These are phyloP conservation scores for Trachelipus rathkii DNA, from an alignment of 1,140 invertebrate genomes.

Conservation along the genomic window DNA sequence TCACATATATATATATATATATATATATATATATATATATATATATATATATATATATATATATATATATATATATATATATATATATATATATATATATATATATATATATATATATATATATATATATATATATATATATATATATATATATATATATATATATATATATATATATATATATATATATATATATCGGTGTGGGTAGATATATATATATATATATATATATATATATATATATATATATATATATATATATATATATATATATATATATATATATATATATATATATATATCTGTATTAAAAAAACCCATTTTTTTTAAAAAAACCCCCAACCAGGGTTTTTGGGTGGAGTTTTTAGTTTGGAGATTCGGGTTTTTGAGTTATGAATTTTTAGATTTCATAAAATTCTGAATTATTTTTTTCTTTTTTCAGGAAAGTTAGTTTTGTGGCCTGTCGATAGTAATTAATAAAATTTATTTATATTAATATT, in stretches of 20 bases:
- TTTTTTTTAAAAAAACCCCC: no score
- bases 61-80: slow-evolving; percentile 1
- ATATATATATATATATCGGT: slow-evolving; percentile 21
- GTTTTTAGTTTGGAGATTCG: no score
- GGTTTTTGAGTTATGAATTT: no score
- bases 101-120: slow-evolving; percentile 22
- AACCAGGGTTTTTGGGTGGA: no score
- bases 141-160: slow-evolving; percentile 22
- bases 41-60: slow-evolving; percentile 10
- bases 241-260: neutral
- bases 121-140: slow-evolving; percentile 22
- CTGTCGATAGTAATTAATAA: no score
- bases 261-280: slow-evolving; percentile 17
- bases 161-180: slow-evolving; percentile 17
- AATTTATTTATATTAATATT: no score
- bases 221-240: slow-evolving; percentile 20
- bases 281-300: slow-evolving; percentile 22
- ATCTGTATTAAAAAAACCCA: no score
- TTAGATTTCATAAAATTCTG: no score
- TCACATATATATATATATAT: neutral
- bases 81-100: slow-evolving; percentile 3
- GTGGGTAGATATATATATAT: slow-evolving; percentile 17
- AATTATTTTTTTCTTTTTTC: no score
- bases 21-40: slow-evolving; percentile 17
- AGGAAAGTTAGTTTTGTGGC: no score